These are phyloP conservation scores for Trachelipus rathkii DNA, from an alignment of 1,140 invertebrate genomes.

Conservation along the genomic window DNA sequence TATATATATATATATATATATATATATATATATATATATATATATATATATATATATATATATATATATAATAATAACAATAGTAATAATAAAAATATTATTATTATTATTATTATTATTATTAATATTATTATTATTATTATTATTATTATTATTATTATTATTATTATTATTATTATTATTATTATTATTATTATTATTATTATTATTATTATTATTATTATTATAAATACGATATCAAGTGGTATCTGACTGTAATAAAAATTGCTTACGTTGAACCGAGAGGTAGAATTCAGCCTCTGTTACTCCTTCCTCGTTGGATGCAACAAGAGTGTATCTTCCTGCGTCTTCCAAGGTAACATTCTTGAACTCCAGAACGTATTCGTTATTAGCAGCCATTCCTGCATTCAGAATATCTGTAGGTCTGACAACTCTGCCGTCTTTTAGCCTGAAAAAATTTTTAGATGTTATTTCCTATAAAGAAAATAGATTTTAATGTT, in stretches of 20 bases:
- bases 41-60: too few species aligned
- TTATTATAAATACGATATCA: too few species aligned
- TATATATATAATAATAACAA: too few species aligned
- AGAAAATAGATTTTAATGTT: not conserved
- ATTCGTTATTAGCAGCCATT: slow-evolving; percentile 22
- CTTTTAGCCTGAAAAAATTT: slow-evolving; percentile 26
- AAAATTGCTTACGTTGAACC: slow-evolving; percentile 16
- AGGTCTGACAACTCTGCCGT: slow-evolving; percentile 23
- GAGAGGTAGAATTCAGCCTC: slow-evolving; percentile 19
- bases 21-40: too few species aligned
- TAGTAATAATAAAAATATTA: too few species aligned
- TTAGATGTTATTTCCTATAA: not conserved
- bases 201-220: slow-evolving; percentile 22
- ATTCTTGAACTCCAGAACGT: slow-evolving; percentile 23
- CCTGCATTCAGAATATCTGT: slow-evolving; percentile 21
- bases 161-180: slow-evolving; percentile 24
- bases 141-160: not conserved
- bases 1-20: too few species aligned
- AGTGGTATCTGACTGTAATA: too few species aligned
- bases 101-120: slow-evolving; percentile 20
- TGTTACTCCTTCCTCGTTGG: slow-evolving; percentile 20
- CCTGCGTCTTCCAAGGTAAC: slow-evolving; percentile 19
- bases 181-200: not conserved
- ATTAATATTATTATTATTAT: not conserved
- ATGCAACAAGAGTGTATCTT: slow-evolving; percentile 23